A percentile compares a stretch with the other conserved stretches of the same genome.
Conservation (phyloP, 2,797 vertebrate genomes). For the Ateles fusciceps region DNA sequence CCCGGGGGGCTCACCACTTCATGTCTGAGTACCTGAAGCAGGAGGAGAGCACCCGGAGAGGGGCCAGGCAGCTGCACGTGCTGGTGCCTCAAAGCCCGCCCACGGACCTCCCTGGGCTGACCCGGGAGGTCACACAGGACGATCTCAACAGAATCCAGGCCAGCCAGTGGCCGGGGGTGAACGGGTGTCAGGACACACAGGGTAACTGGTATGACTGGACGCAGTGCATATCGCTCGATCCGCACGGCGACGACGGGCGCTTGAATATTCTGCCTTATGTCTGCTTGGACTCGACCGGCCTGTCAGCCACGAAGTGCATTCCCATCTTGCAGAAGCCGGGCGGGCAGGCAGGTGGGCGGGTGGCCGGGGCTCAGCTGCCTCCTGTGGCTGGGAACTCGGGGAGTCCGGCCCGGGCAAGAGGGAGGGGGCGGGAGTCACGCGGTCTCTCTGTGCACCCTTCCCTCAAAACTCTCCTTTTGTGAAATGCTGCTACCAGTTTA, state of each 20-base stretch:
- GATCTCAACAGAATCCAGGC: slow-evolving; percentile 91
- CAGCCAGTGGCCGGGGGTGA: slow-evolving; percentile 93
- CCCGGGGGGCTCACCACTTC: slow-evolving; percentile 90
- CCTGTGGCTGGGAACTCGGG: neutral
- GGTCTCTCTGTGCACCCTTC: slow-evolving; percentile 59
- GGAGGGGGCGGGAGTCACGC: neutral
- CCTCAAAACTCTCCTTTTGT: slow-evolving; percentile 85
- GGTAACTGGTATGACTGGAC: slow-evolving; percentile 98
- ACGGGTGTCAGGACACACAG: slow-evolving; percentile 94
- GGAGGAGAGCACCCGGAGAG: slow-evolving; percentile 88
- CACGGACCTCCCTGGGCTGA: slow-evolving; percentile 90
- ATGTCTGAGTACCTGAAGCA: slow-evolving; percentile 92
- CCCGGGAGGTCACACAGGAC: slow-evolving; percentile 86
- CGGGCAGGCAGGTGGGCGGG: slow-evolving; percentile 46
- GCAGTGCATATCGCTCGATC: slow-evolving; percentile 94
- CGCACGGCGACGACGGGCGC: slow-evolving; percentile 91
- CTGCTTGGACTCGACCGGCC: slow-evolving; percentile 92
- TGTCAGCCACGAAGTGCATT: slow-evolving; percentile 75
- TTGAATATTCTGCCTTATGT: slow-evolving; percentile 97
- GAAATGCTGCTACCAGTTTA: slow-evolving; percentile 91
- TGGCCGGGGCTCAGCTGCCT: slow-evolving; percentile 43
- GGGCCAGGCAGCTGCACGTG: slow-evolving; percentile 87
- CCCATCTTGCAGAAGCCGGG: slow-evolving; percentile 78
- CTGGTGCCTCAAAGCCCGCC: slow-evolving; percentile 86
- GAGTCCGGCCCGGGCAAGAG: neutral